phyloP scores from a whole-genome alignment of 2,888 invertebrate species.

The Augiades crinisus region DNA sequence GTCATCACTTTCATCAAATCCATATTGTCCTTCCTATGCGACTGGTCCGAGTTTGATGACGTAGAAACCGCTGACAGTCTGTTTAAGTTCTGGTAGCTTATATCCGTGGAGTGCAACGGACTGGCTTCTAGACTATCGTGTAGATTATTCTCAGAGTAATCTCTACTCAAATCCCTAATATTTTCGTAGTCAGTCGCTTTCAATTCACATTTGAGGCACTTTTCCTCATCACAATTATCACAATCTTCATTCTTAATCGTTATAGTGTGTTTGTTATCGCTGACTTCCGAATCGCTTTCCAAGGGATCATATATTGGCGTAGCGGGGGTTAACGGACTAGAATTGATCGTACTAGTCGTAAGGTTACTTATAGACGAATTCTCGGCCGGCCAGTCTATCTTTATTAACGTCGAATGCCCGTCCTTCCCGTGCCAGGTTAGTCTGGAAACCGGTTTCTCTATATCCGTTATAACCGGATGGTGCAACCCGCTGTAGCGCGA shows the following conservation, averaged over 20 bases:
- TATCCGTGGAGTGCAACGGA: conserved; percentile 63
- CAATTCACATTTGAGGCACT: conserved; percentile 69
- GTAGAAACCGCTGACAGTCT: conserved; percentile 68
- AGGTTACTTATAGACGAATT: conserved; percentile 54
- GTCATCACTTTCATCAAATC: conserved; percentile 65
- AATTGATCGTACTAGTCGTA: conserved; percentile 57
- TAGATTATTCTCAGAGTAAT: conserved; percentile 37
- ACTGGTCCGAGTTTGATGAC: conserved; percentile 62
- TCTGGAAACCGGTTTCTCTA: conserved; percentile 39
- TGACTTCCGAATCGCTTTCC: conserved; percentile 69
- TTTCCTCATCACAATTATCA: conserved; percentile 56
- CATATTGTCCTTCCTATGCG: conserved; percentile 42
- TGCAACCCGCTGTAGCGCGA: conserved; percentile 64
- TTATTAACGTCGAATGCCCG: conserved; percentile 69
- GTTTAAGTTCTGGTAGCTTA: conserved; percentile 76
- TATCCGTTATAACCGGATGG: conserved; percentile 45
- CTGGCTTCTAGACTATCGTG: conserved; percentile 60
- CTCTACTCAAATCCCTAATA: conserved; percentile 39
- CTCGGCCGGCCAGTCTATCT: conserved; percentile 71
- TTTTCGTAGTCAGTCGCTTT: conserved; percentile 63
- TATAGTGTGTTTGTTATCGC: conserved; percentile 68
- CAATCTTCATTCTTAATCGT: conserved; percentile 57
- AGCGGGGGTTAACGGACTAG: conserved; percentile 58
- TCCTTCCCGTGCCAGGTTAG: conserved; percentile 75
- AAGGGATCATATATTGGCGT: conserved; percentile 67